Evolutionary conservation across 2,888 invertebrate genomes (phyloP).

Genomic region (Pachydiplax longipennis): DNA sequence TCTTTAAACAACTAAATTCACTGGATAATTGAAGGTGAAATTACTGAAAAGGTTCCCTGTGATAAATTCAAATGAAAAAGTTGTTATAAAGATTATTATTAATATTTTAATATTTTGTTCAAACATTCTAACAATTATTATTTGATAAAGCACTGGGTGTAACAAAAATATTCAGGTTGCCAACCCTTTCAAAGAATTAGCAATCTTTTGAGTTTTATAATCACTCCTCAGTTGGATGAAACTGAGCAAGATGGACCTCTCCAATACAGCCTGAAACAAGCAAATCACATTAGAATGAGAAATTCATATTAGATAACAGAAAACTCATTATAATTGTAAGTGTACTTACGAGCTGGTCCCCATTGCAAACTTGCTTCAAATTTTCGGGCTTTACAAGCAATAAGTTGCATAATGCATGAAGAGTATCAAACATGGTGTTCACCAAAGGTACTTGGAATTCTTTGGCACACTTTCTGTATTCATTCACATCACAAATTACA

Average conservation of each 20-base stretch:
- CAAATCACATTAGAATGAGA: neutral
- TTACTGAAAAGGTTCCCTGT: too few species aligned
- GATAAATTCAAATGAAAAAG: neutral
- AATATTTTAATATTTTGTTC: neutral
- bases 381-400: constrained; percentile 95
- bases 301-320: neutral
- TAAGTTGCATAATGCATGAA: constrained; percentile 95
- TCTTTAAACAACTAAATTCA: too few species aligned
- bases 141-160: neutral
- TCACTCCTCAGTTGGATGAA: constrained; percentile 95
- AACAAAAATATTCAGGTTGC: constrained; percentile 53
- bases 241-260: constrained; percentile 85
- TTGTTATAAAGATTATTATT: neutral
- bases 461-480: constrained; percentile 91
- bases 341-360: constrained; percentile 87
- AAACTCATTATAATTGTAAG: constrained; percentile 13
- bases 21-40: too few species aligned
- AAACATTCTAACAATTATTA: neutral
- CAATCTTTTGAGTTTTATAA: constrained; percentile 87
- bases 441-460: constrained; percentile 79
- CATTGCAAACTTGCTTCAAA: constrained; percentile 92
- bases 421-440: constrained; percentile 89
- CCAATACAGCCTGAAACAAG: constrained; percentile 81
- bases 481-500: constrained; percentile 97
- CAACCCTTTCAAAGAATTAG: constrained; percentile 63